Base-by-base conservation (phyloP, 2,888 invertebrate genomes). In the Cheilosia urbana region DNA sequence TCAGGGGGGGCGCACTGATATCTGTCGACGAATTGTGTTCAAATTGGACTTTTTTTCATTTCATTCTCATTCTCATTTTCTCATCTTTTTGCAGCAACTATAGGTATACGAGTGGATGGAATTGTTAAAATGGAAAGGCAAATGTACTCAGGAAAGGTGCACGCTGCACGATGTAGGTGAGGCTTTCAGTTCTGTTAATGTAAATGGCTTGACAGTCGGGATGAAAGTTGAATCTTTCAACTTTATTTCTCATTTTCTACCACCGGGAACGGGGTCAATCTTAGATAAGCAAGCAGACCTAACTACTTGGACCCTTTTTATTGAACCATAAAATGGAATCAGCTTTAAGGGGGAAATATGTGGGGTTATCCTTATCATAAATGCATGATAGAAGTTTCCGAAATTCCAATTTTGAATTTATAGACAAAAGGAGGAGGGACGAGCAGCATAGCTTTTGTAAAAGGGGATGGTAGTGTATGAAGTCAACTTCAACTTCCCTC, bases 21-120 rank as follows among this genome's bases (percentile, higher is more conserved):
- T 81, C 47, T 42, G 55, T 55, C 62, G 63, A 40, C 55, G 62
- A 27, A 71, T 57, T 69, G 68, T 68, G 45, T 80, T 76, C 47
- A 81, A 57, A 65, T 65, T 65, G 58, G 19, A 24, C 21, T 51
- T 51, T 60, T 34, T 45, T 60, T 66, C n/a, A n/a, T n/a, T n/a
- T n/a, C n/a, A n/a, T 51, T 60, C 24, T 3, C 30, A 34, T 40
- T 17, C 42, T 19, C 17, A 62, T 77, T 75, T 57, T 24, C 45
- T 27, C 27, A 27, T 27, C 27, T 42, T 40, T 40, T 75, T 57
- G 21, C 37, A 66, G 66, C 40, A 27, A 6, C 27, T 27, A 5
- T 24, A 6, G 27, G 27, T 42, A 17, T 37, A 40, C 9, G 63
- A 57, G 45, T 17, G 51, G 47, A 71, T 40, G 57, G 34, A 72